Conservation (phyloP, 2,797 vertebrate genomes). For the Enteromius fasciolatus region DNA sequence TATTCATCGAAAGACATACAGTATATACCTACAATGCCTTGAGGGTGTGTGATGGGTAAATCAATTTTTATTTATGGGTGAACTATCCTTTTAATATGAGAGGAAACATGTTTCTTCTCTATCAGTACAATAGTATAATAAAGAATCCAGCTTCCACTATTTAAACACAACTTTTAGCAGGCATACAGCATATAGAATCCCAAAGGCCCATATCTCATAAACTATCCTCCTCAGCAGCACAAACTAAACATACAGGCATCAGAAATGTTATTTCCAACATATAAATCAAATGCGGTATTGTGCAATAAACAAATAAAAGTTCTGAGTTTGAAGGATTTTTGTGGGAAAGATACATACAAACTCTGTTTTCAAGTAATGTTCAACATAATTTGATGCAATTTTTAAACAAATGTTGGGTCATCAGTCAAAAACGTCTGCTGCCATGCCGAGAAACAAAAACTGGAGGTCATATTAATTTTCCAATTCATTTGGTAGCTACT, state of each 20-base stretch:
- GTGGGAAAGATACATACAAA: conserved; percentile 25
- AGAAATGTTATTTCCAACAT: conserved; percentile 13
- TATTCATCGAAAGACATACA: background rate
- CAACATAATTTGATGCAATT: background rate
- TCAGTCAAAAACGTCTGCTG: background rate
- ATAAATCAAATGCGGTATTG: conserved; percentile 36
- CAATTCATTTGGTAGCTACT: conserved; percentile 2
- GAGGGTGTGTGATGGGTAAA: background rate
- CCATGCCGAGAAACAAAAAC: background rate
- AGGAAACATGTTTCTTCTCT: background rate
- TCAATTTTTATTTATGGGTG: background rate
- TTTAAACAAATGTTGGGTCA: conserved; percentile 12
- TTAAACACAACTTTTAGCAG: conserved; percentile 23
- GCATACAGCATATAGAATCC: conserved; percentile 13
- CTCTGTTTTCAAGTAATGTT: conserved; percentile 12
- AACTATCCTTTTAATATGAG: background rate
- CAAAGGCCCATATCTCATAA: conserved; percentile 23
- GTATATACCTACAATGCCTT: background rate
- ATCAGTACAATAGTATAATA: background rate
- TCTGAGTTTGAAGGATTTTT: conserved; percentile 37
- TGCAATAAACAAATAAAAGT: conserved; percentile 26
- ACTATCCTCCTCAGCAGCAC: conserved; percentile 21
- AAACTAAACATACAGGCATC: conserved; percentile 35
- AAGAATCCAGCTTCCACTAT: background rate
- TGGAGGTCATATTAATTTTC: background rate